Percentiles rank a stretch among this genome's conserved stretches.
Evolutionary conservation across 1,140 invertebrate genomes (phyloP).

Genomic region (Neodiprion fabricii): DNA sequence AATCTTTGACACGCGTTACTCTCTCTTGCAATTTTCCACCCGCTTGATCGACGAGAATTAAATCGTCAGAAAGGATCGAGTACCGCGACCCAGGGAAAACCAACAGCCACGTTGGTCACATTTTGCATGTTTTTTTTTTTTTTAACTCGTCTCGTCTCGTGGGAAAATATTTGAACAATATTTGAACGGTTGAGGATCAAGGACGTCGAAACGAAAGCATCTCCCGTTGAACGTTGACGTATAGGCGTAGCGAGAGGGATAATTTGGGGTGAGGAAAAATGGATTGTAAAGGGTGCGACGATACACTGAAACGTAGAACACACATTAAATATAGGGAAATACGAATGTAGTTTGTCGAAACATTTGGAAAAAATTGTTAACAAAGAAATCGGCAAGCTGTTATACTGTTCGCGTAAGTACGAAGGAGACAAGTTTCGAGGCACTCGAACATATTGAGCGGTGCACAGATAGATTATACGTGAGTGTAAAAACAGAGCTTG

Average conservation of each 20-base stretch:
- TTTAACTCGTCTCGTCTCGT: background rate
- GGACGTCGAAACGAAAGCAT: background rate
- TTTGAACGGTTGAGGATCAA: background rate
- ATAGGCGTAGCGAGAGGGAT: background rate
- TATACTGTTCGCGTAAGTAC: too few species aligned
- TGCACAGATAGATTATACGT: too few species aligned
- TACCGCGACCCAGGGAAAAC: too few species aligned
- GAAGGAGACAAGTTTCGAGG: too few species aligned
- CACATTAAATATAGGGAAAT: conserved; percentile 34
- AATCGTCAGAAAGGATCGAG: too few species aligned
- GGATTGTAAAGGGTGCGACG: conserved; percentile 4
- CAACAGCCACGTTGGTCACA: too few species aligned
- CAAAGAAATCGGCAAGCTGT: too few species aligned
- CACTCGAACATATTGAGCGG: too few species aligned
- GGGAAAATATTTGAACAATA: background rate
- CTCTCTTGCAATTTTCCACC: too few species aligned
- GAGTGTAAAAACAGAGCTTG: background rate
- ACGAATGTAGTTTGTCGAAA: background rate
- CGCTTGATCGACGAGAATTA: too few species aligned
- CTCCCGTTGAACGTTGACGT: background rate
- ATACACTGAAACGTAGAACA: conserved; percentile 49
- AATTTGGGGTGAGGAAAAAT: background rate
- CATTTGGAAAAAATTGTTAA: background rate
- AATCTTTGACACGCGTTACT: too few species aligned
- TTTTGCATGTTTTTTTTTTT: too few species aligned